phyloP scores from a whole-genome alignment of 1,140 invertebrate species.

The Zaprionus taronus region DNA sequence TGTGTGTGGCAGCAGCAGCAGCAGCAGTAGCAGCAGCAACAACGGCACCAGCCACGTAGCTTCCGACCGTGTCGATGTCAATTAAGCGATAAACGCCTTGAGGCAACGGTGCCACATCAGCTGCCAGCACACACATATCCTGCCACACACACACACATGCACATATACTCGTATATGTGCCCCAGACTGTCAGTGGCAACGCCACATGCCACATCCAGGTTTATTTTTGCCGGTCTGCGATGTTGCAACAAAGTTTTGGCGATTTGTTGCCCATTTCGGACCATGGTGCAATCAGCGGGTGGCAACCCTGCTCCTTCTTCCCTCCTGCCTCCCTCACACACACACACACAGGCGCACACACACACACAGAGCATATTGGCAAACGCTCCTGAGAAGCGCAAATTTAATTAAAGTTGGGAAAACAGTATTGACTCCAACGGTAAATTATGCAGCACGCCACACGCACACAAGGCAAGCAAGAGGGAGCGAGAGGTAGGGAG shows the following conservation, averaged over 20 bases:
- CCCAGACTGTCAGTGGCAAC: not conserved
- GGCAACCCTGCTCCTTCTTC: not conserved
- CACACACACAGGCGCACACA: conserved; percentile 21
- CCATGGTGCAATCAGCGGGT: conserved; percentile 52
- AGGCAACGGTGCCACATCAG: conserved; percentile 30
- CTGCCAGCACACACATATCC: conserved; percentile 5
- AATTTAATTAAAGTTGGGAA: conserved; percentile 81
- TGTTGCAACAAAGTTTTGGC: conserved; percentile 50
- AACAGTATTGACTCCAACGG: conserved; percentile 79
- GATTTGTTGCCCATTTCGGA: conserved; percentile 53
- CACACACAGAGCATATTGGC: conserved; percentile 36
- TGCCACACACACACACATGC: not conserved
- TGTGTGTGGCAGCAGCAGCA: not conserved
- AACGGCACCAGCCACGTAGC: not conserved
- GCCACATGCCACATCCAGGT: not conserved
- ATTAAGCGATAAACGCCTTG: conserved; percentile 66
- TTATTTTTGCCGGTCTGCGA: conserved; percentile 26
- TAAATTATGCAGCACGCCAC: conserved; percentile 78
- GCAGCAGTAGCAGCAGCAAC: not conserved
- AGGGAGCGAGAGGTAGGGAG: not conserved
- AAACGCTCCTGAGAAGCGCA: conserved; percentile 62
- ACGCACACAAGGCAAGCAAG: conserved; percentile 54
- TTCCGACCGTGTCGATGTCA: conserved; percentile 39
- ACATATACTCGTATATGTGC: not conserved
- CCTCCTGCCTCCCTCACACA: conserved; percentile 5